Evolutionary conservation across 2,797 vertebrate species (phyloP).

Genomic region (Lagodon rhomboides): DNA sequence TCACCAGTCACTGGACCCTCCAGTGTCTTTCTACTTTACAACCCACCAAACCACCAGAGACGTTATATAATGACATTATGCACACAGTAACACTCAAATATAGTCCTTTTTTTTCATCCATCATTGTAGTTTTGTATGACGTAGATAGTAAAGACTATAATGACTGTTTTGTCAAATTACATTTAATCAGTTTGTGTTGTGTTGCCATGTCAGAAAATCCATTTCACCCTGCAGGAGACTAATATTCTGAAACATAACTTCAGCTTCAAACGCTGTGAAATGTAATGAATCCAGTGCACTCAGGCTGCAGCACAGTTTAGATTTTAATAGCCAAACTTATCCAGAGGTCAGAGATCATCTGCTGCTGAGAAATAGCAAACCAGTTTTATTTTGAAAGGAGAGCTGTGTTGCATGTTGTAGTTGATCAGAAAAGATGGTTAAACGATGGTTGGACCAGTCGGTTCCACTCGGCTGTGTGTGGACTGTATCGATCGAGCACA

Average conservation of each 20-base stretch:
- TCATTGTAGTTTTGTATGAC: background rate
- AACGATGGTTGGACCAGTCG: background rate
- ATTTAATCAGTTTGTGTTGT: no score
- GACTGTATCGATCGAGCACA: conserved; percentile 44
- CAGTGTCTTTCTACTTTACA: background rate
- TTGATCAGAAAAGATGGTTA: conserved; percentile 14
- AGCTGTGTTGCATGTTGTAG: background rate
- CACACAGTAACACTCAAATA: background rate
- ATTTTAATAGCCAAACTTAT: background rate
- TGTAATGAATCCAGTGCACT: background rate
- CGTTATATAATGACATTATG: background rate
- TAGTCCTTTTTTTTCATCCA: no score
- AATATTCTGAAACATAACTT: background rate
- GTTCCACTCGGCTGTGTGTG: conserved; percentile 25
- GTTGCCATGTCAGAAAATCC: background rate
- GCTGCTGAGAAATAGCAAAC: background rate
- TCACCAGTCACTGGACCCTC: background rate
- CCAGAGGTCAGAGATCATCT: background rate
- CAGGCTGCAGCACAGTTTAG: background rate
- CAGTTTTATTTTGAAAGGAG: background rate
- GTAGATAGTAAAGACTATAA: background rate
- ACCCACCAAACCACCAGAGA: background rate
- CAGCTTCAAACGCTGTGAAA: background rate
- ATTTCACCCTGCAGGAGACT: background rate
- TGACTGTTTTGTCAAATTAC: no score